Evolutionary conservation across 2,888 invertebrate genomes (phyloP), one percentile per base, ranked within the genome.

Genomic region (Choristoneura rosaceana): DNA sequence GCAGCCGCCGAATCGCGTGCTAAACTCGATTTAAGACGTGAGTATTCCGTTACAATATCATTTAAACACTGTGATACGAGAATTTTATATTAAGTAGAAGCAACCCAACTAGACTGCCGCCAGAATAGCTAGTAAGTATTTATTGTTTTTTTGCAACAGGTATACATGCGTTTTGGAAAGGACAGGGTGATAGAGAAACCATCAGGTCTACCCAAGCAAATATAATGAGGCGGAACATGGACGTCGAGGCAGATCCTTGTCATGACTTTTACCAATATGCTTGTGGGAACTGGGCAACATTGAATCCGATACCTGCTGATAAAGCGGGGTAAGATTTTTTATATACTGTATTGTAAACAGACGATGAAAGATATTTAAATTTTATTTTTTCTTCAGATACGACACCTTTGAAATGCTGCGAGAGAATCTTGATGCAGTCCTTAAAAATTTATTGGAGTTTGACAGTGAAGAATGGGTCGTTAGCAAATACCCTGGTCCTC

Each of bases 381-480:
- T 52, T 52, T 9, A 5, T 66, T 34, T 55, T 58, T 12, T 69
- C 90, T 90, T 71, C 82, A 94, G 94, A 4, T 98, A 97, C 87
- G 98, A 98, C 80, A 98, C 98, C 0, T 98, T 98, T 86, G 98
- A 98, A 92, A 97, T 97, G 95, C 92, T 98, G 7, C 95, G 98
- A 79, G 97, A 98, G 91, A 97, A 97, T 79, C 90, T 97, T 62
- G 97, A 97, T 83, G 84, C 94, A 0, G 96, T 96, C 0, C 87
- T 97, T 59, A 95, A 94, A 82, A 95, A 96, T 77, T 88, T 97
- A 14, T 88, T 97, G 41, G 95, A 96, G 77, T 95, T 95, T 75
- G 93, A 95, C 76, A 69, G 70, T 3, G 73, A 80, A 60, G 92
- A 93, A 79, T 50, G 80, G 3, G 71, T 91, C 10, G 45, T 76